Percentiles rank a stretch among this genome's conserved stretches.
These are phyloP conservation scores for Lophochroa leadbeateri DNA, from an alignment of 2,113 vertebrate genomes.

Conservation along the genomic window DNA sequence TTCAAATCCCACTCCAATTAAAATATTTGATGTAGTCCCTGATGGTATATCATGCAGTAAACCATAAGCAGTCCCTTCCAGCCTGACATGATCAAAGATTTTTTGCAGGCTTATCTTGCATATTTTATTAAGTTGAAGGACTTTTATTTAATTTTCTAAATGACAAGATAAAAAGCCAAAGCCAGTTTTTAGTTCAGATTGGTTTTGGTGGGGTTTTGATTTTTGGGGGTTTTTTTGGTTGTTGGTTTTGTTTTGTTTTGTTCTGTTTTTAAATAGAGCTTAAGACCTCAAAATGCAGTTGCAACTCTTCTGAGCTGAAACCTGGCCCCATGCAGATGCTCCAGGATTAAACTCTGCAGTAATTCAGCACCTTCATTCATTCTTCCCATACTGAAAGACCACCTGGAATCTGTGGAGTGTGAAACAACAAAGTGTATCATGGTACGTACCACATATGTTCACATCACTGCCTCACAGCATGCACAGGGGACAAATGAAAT, in stretches of 20 bases:
- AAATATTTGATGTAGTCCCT: background rate
- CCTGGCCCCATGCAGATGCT: background rate
- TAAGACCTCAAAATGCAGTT: background rate
- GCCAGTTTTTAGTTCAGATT: background rate
- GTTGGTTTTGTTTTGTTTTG: background rate
- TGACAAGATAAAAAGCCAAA: background rate
- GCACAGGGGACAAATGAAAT: background rate
- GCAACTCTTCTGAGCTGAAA: background rate
- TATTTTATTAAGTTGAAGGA: background rate
- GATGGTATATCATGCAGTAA: background rate
- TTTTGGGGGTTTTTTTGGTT: background rate
- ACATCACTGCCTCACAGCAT: background rate
- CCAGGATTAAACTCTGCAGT: background rate
- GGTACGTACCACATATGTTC: background rate
- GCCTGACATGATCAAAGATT: background rate
- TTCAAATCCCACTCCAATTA: background rate
- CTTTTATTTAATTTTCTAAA: background rate
- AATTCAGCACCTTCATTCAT: background rate
- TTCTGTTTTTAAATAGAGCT: background rate
- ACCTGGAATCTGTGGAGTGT: background rate
- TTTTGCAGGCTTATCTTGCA: background rate
- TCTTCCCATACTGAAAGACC: background rate
- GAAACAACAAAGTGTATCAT: background rate
- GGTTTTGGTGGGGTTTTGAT: background rate
- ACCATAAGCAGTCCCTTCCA: background rate